These are phyloP conservation scores for Tragelaphus strepsiceros DNA, from an alignment of 2,113 vertebrate species.

Conservation along the genomic window DNA sequence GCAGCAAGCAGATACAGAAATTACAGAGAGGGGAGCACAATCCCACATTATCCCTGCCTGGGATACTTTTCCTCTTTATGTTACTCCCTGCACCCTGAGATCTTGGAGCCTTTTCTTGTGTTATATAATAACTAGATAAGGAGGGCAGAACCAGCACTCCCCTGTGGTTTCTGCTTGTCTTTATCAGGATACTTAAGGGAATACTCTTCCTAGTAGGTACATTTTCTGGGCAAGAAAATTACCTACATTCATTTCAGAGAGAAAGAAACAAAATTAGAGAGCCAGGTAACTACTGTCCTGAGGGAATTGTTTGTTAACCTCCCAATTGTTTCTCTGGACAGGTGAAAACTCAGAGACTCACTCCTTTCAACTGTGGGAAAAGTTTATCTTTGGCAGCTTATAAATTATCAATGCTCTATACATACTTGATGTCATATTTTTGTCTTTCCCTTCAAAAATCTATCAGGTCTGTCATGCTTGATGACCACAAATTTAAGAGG, in stretches of 20 bases:
- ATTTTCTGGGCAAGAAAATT: slow-evolving; percentile 47
- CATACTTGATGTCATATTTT: background rate
- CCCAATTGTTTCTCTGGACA: background rate
- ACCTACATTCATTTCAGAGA: slow-evolving; percentile 49
- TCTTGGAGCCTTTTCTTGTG: background rate
- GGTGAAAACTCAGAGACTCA: background rate
- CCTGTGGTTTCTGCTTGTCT: background rate
- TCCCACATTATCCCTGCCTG: background rate
- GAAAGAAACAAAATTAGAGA: slow-evolving; percentile 38
- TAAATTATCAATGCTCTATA: background rate
- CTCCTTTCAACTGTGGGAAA: background rate
- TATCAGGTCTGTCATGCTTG: background rate
- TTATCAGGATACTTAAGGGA: background rate
- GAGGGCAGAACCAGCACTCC: background rate
- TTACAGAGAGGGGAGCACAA: background rate
- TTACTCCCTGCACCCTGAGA: background rate
- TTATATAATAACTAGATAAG: background rate
- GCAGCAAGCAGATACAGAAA: background rate
- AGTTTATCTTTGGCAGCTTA: background rate
- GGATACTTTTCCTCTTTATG: background rate
- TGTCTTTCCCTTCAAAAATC: background rate
- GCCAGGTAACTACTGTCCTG: background rate
- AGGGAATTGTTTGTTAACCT: background rate
- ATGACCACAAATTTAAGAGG: background rate
- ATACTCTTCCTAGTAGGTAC: slow-evolving; percentile 26